Evolutionary conservation across 1,140 invertebrate species (phyloP).

Genomic region (Latrodectus geometricus): DNA sequence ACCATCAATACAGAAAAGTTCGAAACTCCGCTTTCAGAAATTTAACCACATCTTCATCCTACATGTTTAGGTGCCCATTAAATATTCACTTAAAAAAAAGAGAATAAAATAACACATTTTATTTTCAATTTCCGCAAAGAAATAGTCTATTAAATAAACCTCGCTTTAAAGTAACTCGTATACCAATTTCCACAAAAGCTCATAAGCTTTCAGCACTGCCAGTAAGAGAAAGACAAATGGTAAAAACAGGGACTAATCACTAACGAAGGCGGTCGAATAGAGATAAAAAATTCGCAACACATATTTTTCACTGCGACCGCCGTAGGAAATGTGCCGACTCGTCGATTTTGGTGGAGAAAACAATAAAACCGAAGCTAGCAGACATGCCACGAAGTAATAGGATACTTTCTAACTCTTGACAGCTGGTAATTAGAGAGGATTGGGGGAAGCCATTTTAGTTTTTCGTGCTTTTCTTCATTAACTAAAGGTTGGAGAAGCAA

Average conservation of each 20-base stretch:
- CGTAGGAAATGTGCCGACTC: conserved; percentile 27
- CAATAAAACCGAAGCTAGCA: conserved; percentile 26
- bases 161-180: no score
- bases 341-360: conserved; percentile 24
- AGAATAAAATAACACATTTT: no score
- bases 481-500: conserved; percentile 25
- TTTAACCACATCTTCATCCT: no score
- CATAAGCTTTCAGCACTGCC: no score
- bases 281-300: conserved; percentile 1
- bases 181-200: no score
- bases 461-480: neutral
- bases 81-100: no score
- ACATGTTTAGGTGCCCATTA: no score
- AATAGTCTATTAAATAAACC: no score
- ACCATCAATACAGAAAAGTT: no score
- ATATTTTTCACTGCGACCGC: conserved; percentile 20
- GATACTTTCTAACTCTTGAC: conserved; percentile 43
- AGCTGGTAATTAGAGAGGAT: conserved; percentile 49
- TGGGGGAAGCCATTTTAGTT: conserved; percentile 31
- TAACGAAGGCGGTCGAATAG: no score
- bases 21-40: no score
- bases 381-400: conserved; percentile 35
- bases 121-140: no score
- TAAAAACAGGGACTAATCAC: neutral
- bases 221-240: neutral